A percentile compares a stretch with the other conserved stretches of the same genome.
phyloP scores from a whole-genome alignment of 2,113 vertebrate species.

The Regulus satrapa region DNA sequence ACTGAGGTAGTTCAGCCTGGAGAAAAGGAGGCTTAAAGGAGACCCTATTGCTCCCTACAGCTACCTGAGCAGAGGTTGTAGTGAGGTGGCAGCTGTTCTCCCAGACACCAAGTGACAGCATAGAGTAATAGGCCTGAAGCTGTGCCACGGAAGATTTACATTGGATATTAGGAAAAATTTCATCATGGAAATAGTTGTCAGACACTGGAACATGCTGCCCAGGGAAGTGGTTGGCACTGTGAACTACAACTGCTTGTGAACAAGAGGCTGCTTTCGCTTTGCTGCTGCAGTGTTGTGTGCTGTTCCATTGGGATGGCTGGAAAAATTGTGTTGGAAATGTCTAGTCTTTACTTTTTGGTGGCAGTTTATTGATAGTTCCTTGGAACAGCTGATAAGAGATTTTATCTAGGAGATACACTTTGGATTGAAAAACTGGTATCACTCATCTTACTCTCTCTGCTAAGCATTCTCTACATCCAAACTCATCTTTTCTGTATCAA shows the following conservation, averaged over 20 bases:
- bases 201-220: not conserved
- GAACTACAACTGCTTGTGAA: not conserved
- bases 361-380: not conserved
- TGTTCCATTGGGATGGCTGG: not conserved
- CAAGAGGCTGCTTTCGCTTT: not conserved
- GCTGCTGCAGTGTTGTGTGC: not conserved
- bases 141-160: not conserved
- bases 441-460: not conserved
- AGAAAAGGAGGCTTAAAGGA: not conserved
- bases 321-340: not conserved
- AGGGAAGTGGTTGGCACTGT: not conserved
- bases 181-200: not conserved
- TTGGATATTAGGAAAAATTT: not conserved
- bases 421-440: not conserved
- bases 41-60: not conserved
- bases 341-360: not conserved
- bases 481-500: not conserved
- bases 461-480: not conserved
- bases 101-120: not conserved
- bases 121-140: not conserved
- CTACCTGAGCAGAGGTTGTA: not conserved
- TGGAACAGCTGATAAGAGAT: not conserved
- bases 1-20: not conserved
- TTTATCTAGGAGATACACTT: not conserved
- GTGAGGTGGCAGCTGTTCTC: not conserved